Conservation (phyloP, 2,888 invertebrate species). For the Lottia scabra region DNA sequence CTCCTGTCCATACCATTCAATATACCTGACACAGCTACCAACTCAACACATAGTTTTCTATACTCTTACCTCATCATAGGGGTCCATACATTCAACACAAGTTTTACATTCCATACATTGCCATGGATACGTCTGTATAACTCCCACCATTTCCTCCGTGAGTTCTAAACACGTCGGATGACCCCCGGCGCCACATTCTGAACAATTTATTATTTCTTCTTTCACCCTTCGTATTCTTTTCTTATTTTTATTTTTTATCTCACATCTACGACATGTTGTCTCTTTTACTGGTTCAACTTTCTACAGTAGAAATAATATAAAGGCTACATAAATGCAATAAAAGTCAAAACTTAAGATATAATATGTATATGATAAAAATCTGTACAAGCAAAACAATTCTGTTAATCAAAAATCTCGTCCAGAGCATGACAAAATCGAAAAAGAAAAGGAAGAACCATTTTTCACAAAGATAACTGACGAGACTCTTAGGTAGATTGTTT, state of each 20-base stretch:
- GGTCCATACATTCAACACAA: constrained; percentile 85
- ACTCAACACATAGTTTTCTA: no score
- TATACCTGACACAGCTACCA: no score
- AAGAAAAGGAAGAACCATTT: no score
- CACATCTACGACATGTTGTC: constrained; percentile 9
- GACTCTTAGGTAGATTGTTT: no score
- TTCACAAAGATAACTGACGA: no score
- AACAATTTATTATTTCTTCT: not conserved
- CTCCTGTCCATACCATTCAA: no score
- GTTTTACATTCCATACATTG: constrained; percentile 94
- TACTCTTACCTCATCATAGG: constrained; percentile 82
- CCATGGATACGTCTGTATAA: constrained; percentile 87
- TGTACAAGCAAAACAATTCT: no score
- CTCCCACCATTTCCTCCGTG: constrained; percentile 83
- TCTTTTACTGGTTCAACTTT: constrained; percentile 8
- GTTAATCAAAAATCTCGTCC: no score
- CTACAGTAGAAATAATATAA: not conserved
- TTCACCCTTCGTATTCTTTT: not conserved
- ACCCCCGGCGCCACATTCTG: constrained; percentile 2
- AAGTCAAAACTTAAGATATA: no score
- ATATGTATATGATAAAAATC: no score
- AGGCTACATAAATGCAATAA: not conserved
- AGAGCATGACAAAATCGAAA: no score
- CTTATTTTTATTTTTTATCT: constrained; percentile 5
- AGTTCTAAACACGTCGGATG: constrained; percentile 92